Base-by-base conservation (phyloP, 1,140 invertebrate species). In the Drosophila malerkotliana region DNA sequence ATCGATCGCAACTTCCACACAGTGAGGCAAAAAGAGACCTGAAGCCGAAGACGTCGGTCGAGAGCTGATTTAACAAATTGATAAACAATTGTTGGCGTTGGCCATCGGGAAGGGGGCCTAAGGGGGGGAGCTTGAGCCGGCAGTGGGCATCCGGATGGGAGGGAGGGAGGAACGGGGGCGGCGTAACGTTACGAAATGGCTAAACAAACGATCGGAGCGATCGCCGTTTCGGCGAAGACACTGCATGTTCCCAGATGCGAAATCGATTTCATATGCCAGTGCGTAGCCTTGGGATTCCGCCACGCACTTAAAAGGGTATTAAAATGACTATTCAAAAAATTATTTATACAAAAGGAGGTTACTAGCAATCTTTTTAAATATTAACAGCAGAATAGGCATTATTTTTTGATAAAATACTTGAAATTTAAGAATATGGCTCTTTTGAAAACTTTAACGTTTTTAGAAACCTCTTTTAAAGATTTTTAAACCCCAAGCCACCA, bases 71-170 rank as follows among this genome's bases (percentile, higher is more conserved):
- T 79, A 82, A 90, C 79, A 90, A 90, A 90, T 87, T 90, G 85
- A 90, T 90, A 90, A 90, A 79, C 87, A 90, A 90, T 90, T 90
- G 85, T 90, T 90, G 78, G 77, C 69, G 84, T 84, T 85, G 84
- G 69, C 75, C 67, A 45, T 32, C 4, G 12, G 7, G 26, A 14
- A 44, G 39, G 14, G 9, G 14, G 4, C 24, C 24, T 21, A n/a
- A 5, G 9, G 18, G 0, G 44, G 55, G 10, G 26, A 6, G 24
- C 24, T 41, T 15, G n/a, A 32, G 14, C 15, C 8, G 41, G 14
- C n/a, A 44, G 34, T 37, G 34, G 41, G 41, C 41, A 44, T 44
- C 41, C 41, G 10, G 9, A 18, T 6, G 41, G 15, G 52, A 37
- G 49, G 56, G 75, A 56, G 60, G 5, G 2, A 26, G 24, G 24